Percentiles rank a stretch among this genome's conserved stretches.
Conservation (phyloP, 1,140 invertebrate genomes). For the Wiebesia pumilae region DNA sequence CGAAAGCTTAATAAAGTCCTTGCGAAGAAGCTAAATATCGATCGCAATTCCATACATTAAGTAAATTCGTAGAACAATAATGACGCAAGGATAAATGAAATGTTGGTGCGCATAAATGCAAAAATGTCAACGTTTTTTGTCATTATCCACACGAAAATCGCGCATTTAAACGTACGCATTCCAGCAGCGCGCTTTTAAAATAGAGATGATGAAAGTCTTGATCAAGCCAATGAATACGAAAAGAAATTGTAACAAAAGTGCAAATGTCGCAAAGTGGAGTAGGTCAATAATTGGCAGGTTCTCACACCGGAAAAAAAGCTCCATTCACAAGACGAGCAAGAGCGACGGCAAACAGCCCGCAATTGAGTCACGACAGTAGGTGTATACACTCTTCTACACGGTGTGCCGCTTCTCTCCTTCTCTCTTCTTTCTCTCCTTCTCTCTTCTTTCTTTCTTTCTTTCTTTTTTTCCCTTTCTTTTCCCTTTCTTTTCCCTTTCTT, state of each 20-base stretch:
- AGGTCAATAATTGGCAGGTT: slow-evolving; percentile 39
- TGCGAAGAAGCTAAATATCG: too few species aligned
- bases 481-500: neutral
- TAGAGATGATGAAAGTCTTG: neutral
- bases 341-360: slow-evolving; percentile 3
- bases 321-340: slow-evolving; percentile 29
- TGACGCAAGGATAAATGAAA: too few species aligned
- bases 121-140: too few species aligned
- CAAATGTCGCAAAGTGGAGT: slow-evolving; percentile 30
- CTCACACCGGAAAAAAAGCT: slow-evolving; percentile 34
- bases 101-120: too few species aligned
- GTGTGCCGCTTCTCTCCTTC: neutral
- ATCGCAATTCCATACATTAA: too few species aligned
- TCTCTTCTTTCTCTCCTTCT: neutral
- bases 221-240: neutral
- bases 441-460: neutral
- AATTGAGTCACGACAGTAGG: slow-evolving; percentile 49
- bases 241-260: slow-evolving; percentile 2
- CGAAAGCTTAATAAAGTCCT: too few species aligned
- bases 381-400: slow-evolving; percentile 26
- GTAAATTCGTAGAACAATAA: too few species aligned
- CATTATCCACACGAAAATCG: too few species aligned
- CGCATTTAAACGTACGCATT: too few species aligned
- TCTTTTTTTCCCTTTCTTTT: neutral
- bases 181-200: too few species aligned